Evolutionary conservation across 2,888 invertebrate species (phyloP).

Genomic region (Melieria crassipennis): DNA sequence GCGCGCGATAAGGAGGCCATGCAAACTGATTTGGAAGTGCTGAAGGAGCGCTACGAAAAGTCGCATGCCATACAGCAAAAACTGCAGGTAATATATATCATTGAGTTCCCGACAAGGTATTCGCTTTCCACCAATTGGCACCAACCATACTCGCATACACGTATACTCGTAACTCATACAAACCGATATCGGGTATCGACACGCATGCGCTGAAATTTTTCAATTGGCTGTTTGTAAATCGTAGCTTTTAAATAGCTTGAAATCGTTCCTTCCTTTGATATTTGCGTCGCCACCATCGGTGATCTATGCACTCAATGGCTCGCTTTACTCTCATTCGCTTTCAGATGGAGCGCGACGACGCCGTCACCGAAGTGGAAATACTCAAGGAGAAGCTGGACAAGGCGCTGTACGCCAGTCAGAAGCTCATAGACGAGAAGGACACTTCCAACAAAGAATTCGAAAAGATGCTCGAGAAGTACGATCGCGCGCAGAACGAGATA

Average conservation of each 20-base stretch:
- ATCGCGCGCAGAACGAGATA: constrained; percentile 90
- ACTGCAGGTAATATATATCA: constrained; percentile 71
- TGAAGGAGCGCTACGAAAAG: constrained; percentile 90
- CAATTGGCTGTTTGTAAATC: constrained; percentile 63
- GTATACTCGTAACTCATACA: constrained; percentile 26
- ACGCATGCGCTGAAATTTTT: constrained; percentile 16
- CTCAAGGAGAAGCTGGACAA: constrained; percentile 92
- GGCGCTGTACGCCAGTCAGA: constrained; percentile 81
- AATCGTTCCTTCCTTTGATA: constrained; percentile 10
- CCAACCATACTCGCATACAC: background rate
- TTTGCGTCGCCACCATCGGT: background rate
- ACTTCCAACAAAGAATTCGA: constrained; percentile 90
- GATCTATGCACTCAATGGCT: background rate
- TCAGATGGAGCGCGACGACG: constrained; percentile 87
- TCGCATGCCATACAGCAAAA: constrained; percentile 85
- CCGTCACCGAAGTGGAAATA: constrained; percentile 84
- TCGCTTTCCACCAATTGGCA: background rate
- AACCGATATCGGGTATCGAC: background rate
- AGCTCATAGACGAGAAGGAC: constrained; percentile 88
- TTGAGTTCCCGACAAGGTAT: no score
- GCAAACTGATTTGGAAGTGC: constrained; percentile 84
- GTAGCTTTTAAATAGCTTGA: constrained; percentile 50
- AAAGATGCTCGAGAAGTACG: constrained; percentile 91
- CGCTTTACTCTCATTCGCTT: constrained; percentile 36
- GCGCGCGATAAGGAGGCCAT: constrained; percentile 87